Evolutionary conservation across 2,888 invertebrate species (phyloP), one percentile per base, ranked within the genome.

Genomic region (Saturnia japonica): DNA sequence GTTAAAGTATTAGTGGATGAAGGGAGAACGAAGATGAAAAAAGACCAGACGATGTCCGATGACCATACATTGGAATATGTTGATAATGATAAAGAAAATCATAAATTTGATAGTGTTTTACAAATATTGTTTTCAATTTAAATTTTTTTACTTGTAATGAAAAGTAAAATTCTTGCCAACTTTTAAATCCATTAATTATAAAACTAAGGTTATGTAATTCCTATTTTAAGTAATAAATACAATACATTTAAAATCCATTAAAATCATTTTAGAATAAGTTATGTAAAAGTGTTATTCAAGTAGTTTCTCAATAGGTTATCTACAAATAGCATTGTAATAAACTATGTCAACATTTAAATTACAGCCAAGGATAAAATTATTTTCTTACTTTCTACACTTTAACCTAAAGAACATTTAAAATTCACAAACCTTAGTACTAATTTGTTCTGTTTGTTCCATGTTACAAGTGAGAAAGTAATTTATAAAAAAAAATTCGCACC

Each of bases 21-120:
- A 64, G 40, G 64, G 40, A 34, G 64, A 22, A 60, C 6, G 12
- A 60, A 70, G 40, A 34, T 9, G 16, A 40, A 60, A 8, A 60
- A 91, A 72, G 88, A 89, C 8, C 84, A 90, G 88, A 85, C 89
- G 79, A 89, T 88, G 88, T 89, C 89, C 77, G 90, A 90, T 74
- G 85, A 88, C 4, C 82, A 19, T 82, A 9, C 83, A 85, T 14
- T 82, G 79, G 76, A 84, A 81, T 57, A 19, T n/a, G n/a, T 19
- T 34, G 85, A 82, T 22, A 83, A 80, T 25, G 77, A 70, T 34
- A 78, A 79, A 16, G 81, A 81, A 64, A 78, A 75, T 42, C 80
- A 86, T 60, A 85, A 85, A 72, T 78, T 85, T 47, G 85, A 86
- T 66, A 87, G 85, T 71, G 81, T 89, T 19, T 76, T 93, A 68